phyloP scores from a whole-genome alignment of 2,113 vertebrate genomes.

The Spermophilus dauricus region DNA sequence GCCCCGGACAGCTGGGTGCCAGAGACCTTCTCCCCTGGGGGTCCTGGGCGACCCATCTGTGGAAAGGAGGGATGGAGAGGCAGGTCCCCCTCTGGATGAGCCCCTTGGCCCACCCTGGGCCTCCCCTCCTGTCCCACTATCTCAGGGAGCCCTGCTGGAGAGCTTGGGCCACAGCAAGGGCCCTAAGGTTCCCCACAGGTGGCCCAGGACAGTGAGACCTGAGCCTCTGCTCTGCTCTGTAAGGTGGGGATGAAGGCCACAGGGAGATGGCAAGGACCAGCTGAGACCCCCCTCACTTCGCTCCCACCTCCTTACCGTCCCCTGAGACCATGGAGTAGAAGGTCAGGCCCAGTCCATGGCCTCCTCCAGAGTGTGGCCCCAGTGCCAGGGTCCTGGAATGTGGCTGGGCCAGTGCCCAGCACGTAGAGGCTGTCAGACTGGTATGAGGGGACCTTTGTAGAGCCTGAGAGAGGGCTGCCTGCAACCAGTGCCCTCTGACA shows the following conservation, averaged over 20 bases:
- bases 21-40: slow-evolving; percentile 16
- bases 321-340: accelerated
- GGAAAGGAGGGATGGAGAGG: not conserved
- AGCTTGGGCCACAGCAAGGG: not conserved
- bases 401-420: not conserved
- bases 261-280: not conserved
- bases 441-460: not conserved
- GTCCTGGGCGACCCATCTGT: slow-evolving; percentile 66
- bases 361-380: not conserved
- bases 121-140: too few species aligned
- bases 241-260: not conserved
- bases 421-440: not conserved
- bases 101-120: accelerated
- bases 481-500: accelerated
- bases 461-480: not conserved
- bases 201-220: not conserved
- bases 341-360: not conserved
- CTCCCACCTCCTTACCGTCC: not conserved
- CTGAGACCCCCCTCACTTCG: accelerated
- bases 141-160: not conserved
- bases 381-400: slow-evolving; percentile 34
- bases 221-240: not conserved
- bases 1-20: not conserved
- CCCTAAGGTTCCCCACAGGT: not conserved
- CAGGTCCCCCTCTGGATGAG: too few species aligned